Evolutionary conservation across 2,797 vertebrate genomes (phyloP).

Genomic region (Morus bassanus): DNA sequence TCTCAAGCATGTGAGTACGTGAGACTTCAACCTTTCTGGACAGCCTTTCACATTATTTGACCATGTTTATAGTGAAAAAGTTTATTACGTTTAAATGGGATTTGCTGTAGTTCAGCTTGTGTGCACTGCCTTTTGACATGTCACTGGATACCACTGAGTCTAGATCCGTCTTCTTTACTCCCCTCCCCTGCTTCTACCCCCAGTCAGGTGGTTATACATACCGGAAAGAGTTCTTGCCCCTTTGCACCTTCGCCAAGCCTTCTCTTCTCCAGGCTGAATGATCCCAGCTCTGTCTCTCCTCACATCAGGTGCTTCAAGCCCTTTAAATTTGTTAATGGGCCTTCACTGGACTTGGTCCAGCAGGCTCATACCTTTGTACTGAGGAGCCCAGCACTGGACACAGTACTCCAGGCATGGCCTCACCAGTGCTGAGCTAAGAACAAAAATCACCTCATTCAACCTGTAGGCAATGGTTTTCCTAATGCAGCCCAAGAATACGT

Average conservation of each 20-base stretch:
- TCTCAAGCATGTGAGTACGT: neutral
- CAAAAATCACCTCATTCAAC: accelerated
- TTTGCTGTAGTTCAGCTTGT: neutral
- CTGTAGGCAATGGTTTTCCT: neutral
- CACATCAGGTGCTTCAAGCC: neutral
- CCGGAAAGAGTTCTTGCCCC: neutral
- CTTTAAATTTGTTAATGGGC: neutral
- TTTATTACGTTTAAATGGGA: accelerated
- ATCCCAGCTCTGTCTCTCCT: neutral
- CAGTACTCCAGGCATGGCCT: neutral
- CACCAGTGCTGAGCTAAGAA: neutral
- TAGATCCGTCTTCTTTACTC: neutral
- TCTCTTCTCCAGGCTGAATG: neutral
- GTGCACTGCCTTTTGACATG: neutral
- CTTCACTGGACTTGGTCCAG: neutral
- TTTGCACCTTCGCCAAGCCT: neutral
- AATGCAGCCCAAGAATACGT: neutral
- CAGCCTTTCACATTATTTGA: neutral
- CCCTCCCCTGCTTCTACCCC: neutral
- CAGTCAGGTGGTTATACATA: neutral
- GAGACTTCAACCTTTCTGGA: neutral
- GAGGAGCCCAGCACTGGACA: neutral
- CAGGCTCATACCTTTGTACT: neutral
- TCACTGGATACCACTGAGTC: neutral
- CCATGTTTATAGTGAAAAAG: accelerated